Percentiles rank a stretch among this genome's conserved stretches.
phyloP scores from a whole-genome alignment of 2,797 vertebrate species.

The Hephaestus fuliginosus region DNA sequence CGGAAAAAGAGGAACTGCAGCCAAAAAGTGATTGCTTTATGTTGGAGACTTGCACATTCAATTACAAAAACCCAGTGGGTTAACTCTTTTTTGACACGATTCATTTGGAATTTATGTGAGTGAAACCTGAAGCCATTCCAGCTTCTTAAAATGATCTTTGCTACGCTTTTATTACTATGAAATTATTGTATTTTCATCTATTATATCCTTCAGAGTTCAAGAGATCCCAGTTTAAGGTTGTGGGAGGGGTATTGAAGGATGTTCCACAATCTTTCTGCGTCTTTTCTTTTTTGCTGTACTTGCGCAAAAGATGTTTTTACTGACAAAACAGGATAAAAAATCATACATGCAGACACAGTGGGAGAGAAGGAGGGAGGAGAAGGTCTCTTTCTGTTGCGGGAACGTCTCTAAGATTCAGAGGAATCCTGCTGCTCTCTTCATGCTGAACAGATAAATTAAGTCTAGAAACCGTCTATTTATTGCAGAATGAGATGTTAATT shows the following conservation, averaged over 20 bases:
- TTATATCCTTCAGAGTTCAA: neutral
- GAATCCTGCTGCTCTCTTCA: too few species aligned
- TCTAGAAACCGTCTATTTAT: neutral
- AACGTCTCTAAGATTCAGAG: too few species aligned
- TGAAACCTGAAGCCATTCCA: neutral
- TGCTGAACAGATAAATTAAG: neutral
- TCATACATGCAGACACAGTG: too few species aligned
- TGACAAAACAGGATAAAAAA: neutral
- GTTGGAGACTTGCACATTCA: conserved; percentile 4
- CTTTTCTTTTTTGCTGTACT: too few species aligned
- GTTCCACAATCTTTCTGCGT: too few species aligned
- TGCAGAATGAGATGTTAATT: neutral
- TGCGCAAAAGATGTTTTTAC: neutral
- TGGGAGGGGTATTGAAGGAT: neutral
- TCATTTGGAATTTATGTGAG: conserved; percentile 5
- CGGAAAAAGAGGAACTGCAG: conserved; percentile 27
- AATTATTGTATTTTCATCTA: neutral
- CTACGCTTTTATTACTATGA: neutral
- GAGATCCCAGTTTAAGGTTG: neutral
- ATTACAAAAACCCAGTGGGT: neutral
- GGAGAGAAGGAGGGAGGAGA: neutral
- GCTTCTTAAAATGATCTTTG: neutral
- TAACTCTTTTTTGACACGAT: conserved; percentile 8
- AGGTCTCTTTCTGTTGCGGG: too few species aligned
- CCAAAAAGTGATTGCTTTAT: conserved; percentile 12